Evolutionary conservation across 2,888 invertebrate species (phyloP).

Genomic region (Argyresthia goedartella): DNA sequence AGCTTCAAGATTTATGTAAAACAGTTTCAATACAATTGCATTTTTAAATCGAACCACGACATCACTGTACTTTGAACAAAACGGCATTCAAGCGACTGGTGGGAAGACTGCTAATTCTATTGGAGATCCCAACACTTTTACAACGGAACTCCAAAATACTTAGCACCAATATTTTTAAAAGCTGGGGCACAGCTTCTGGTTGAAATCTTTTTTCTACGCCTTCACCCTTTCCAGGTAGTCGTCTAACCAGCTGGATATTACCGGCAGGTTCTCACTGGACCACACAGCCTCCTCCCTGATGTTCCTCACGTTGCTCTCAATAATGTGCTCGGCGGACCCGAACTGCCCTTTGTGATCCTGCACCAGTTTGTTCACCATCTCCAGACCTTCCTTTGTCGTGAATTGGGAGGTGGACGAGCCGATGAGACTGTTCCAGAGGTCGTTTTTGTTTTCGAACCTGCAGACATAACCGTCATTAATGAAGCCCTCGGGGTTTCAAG

Average conservation of each 20-base stretch:
- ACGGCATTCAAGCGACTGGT: no score
- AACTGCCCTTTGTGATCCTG: slow-evolving; percentile 75
- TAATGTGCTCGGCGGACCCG: slow-evolving; percentile 79
- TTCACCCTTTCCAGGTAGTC: slow-evolving; percentile 42
- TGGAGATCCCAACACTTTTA: no score
- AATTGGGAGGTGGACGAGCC: slow-evolving; percentile 81
- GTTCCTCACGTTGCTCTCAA: slow-evolving; percentile 79
- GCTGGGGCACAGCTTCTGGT: no score
- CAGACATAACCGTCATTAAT: slow-evolving; percentile 9
- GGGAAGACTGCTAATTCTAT: no score
- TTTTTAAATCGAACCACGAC: no score
- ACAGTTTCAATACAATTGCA: no score
- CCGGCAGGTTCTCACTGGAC: slow-evolving; percentile 81
- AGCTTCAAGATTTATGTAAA: no score
- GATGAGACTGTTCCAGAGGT: slow-evolving; percentile 82
- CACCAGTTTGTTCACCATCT: slow-evolving; percentile 77
- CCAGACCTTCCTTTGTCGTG: slow-evolving; percentile 80
- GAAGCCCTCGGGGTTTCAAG: no score
- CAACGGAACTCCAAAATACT: no score
- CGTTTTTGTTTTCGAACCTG: slow-evolving; percentile 77
- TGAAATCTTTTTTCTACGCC: not conserved
- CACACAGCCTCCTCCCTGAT: slow-evolving; percentile 82
- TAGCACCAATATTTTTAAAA: no score
- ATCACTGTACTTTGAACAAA: no score
- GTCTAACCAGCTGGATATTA: slow-evolving; percentile 81